Percentiles rank a stretch among this genome's conserved stretches.
phyloP scores from a whole-genome alignment of 2,888 invertebrate genomes.

The Eupithecia insigniata region DNA sequence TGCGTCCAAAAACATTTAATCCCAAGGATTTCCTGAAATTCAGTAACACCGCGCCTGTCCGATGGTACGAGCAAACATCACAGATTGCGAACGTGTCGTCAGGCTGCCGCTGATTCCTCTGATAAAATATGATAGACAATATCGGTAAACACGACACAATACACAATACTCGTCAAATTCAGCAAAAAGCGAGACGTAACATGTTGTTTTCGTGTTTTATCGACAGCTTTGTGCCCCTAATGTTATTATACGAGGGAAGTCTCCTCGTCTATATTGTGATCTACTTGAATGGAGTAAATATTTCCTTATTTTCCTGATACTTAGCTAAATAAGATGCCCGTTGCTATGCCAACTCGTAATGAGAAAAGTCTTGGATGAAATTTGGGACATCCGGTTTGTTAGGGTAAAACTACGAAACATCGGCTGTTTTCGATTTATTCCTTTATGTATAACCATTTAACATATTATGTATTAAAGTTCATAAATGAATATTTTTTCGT shows the following conservation, averaged over 20 bases:
- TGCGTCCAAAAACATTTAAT: background rate
- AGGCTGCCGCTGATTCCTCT: background rate
- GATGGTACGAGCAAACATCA: background rate
- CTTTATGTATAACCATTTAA: too few relatives aligned
- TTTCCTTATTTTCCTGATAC: slow-evolving; percentile 14
- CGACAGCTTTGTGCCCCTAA: slow-evolving; percentile 19
- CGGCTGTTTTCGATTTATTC: background rate
- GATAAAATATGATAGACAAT: slow-evolving; percentile 17
- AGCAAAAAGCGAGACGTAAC: slow-evolving; percentile 19
- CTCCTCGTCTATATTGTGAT: slow-evolving; percentile 16
- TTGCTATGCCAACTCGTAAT: slow-evolving; percentile 10
- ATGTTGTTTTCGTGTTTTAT: slow-evolving; percentile 25
- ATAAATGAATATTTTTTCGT: background rate
- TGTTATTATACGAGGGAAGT: slow-evolving; percentile 17
- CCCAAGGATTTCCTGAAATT: background rate
- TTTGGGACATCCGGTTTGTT: background rate
- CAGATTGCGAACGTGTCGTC: background rate
- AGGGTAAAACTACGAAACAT: background rate
- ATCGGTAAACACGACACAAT: slow-evolving; percentile 18
- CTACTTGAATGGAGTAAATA: slow-evolving; percentile 5
- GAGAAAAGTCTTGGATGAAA: slow-evolving; percentile 5
- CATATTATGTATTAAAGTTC: too few relatives aligned
- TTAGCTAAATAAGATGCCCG: slow-evolving; percentile 13
- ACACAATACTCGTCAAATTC: slow-evolving; percentile 7
- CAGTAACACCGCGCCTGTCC: background rate